Percentiles rank a stretch among this genome's conserved stretches.
phyloP scores from a whole-genome alignment of 2,797 vertebrate species.

The Micromesistius poutassou region DNA sequence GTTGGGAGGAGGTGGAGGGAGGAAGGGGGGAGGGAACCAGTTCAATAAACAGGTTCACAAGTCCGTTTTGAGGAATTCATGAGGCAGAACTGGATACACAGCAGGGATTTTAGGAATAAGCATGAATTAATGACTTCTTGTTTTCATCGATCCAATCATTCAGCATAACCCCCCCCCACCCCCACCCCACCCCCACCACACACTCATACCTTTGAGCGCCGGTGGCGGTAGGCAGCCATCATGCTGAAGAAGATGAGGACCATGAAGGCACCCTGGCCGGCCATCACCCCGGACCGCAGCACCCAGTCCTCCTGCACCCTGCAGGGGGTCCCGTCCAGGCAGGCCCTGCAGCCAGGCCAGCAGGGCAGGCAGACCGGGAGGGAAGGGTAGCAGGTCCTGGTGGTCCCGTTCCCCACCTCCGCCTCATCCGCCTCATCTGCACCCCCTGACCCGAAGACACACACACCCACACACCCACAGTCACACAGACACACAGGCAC shows the following conservation, averaged over 20 bases:
- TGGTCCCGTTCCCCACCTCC: constrained; percentile 52
- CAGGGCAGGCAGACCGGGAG: constrained; percentile 81
- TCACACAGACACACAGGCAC: background rate
- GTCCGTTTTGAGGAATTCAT: background rate
- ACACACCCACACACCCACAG: background rate
- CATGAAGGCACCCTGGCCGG: constrained; percentile 87
- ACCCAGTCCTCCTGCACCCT: constrained; percentile 78
- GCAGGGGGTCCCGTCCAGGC: constrained; percentile 81
- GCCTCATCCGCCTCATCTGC: constrained; percentile 59
- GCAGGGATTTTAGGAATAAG: background rate
- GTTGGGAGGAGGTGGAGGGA: constrained; percentile 72
- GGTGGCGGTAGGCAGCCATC: constrained; percentile 82
- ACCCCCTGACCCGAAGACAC: constrained; percentile 9
- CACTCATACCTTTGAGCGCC: constrained; percentile 75
- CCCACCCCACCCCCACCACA: background rate
- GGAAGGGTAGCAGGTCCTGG: constrained; percentile 53
- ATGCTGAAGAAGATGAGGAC: constrained; percentile 88
- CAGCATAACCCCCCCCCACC: background rate
- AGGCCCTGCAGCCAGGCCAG: constrained; percentile 80
- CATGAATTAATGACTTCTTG: background rate
- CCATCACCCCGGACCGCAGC: constrained; percentile 75
- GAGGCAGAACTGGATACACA: too few species aligned
- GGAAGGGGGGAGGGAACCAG: too few species aligned
- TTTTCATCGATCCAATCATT: background rate
- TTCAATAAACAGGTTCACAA: background rate